phyloP scores from a whole-genome alignment of 2,113 vertebrate genomes.

The Hipposideros armiger region DNA sequence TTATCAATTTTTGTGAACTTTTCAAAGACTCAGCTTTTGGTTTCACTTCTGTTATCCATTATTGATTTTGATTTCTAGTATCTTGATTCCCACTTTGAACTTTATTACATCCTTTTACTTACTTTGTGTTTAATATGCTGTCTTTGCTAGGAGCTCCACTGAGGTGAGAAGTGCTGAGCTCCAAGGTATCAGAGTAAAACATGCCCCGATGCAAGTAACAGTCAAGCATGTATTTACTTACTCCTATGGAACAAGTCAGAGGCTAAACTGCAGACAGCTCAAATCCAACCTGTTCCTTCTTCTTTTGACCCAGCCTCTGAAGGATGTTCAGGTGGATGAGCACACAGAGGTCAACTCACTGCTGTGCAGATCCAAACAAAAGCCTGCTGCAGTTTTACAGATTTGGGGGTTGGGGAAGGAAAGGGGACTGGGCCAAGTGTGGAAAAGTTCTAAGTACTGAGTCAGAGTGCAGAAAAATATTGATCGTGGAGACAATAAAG shows the following conservation, averaged over 20 bases:
- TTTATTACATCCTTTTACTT: neutral
- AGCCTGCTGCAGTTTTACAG: neutral
- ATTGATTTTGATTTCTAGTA: neutral
- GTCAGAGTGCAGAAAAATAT: too few relatives aligned
- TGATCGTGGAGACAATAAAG: neutral
- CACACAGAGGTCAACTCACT: neutral
- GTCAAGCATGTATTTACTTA: neutral
- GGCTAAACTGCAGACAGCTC: too few relatives aligned
- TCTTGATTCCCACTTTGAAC: neutral
- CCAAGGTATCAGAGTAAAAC: neutral
- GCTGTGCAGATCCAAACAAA: neutral
- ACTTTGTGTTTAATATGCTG: neutral
- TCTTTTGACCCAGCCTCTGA: rapidly evolving
- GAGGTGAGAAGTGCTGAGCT: neutral
- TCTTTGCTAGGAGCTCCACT: neutral
- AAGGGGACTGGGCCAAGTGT: neutral
- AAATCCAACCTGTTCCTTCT: neutral
- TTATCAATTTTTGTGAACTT: neutral
- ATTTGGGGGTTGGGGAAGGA: neutral
- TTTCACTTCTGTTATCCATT: neutral
- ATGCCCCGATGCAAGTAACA: neutral
- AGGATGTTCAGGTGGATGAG: neutral
- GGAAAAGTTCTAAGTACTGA: neutral
- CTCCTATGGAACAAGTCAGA: neutral
- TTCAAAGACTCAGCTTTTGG: neutral